Base-by-base conservation (phyloP, 2,113 vertebrate species). In the Beaufortia kweichowensis region DNA sequence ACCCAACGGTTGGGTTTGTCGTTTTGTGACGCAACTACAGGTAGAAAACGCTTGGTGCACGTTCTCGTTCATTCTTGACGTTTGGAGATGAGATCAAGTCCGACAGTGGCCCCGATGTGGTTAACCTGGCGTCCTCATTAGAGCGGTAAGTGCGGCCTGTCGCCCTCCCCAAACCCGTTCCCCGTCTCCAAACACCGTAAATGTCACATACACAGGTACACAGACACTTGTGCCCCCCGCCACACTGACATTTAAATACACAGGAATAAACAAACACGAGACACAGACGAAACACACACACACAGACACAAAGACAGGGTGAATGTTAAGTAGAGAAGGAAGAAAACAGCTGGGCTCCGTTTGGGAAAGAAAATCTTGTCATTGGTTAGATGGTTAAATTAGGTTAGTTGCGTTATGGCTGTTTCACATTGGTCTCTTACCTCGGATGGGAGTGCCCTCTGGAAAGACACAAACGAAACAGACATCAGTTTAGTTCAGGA, bases 391-490 rank as follows among this genome's bases (percentile, higher is more conserved):
- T 46, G 62, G 64, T 66, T 73, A 69, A 39, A 19, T 65, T 46
- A 29, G 39, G 71, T 78, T 33, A 67, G 50, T 81, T 43, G 23
- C 46, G 76, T 70, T 70, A 57, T 26, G 50, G 59, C 68, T 67
- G 57, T 77, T 67, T n/a, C 15, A 31, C 46, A 77, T 87, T 81
- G 79, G 82, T 76, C 65, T 90, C 97, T 98, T 99, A 99, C 97
- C 97, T 99, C 95, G 93, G 88, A 99, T 98, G 35, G 97, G 96
- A 87, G 97, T 98, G 94, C 94, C 93, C 95, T 95, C 97, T 99
- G 96, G 89, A 95, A 73, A 92, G 86, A 91, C 84, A 91, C 86
- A 91, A 87, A 89, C 85, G 26, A 89, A 88, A 92, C 85, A 91
- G 86, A 92, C 85, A 89, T 88, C 83, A 91, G 88, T 90, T 90